phyloP scores from a whole-genome alignment of 2,113 vertebrate species.

The Rana temporaria region DNA sequence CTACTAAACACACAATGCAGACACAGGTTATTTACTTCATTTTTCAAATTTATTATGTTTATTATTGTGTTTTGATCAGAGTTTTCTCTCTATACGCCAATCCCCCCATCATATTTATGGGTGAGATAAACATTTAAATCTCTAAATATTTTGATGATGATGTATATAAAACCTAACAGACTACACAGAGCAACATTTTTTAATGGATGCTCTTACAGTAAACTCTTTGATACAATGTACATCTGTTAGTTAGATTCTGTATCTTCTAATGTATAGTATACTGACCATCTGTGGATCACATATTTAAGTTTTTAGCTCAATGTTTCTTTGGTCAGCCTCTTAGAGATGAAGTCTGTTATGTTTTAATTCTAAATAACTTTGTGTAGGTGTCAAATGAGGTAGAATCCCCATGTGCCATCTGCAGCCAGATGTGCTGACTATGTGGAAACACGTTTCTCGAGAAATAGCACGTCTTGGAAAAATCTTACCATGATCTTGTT shows the following conservation, averaged over 20 bases:
- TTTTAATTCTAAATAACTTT: constrained; percentile 29
- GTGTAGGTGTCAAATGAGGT: constrained; percentile 43
- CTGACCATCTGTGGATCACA: constrained; percentile 29
- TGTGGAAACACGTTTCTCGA: constrained; percentile 24
- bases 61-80: too few relatives aligned
- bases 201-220: background rate
- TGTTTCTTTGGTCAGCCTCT: background rate
- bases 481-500: constrained; percentile 22
- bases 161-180: too few relatives aligned
- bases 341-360: constrained; percentile 3
- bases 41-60: too few relatives aligned
- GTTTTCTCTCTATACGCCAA: too few relatives aligned
- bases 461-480: constrained; percentile 22
- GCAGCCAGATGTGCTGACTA: constrained; percentile 32
- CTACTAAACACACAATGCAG: too few relatives aligned
- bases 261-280: background rate
- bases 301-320: background rate
- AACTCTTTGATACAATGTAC: constrained; percentile 7
- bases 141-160: too few relatives aligned
- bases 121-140: too few relatives aligned
- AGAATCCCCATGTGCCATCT: constrained; percentile 21
- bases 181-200: background rate
- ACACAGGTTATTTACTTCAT: too few relatives aligned
- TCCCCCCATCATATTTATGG: too few relatives aligned
- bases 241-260: constrained; percentile 9